Evolutionary conservation across 2,888 invertebrate genomes (phyloP).

Genomic region (Nymphalis c-album): DNA sequence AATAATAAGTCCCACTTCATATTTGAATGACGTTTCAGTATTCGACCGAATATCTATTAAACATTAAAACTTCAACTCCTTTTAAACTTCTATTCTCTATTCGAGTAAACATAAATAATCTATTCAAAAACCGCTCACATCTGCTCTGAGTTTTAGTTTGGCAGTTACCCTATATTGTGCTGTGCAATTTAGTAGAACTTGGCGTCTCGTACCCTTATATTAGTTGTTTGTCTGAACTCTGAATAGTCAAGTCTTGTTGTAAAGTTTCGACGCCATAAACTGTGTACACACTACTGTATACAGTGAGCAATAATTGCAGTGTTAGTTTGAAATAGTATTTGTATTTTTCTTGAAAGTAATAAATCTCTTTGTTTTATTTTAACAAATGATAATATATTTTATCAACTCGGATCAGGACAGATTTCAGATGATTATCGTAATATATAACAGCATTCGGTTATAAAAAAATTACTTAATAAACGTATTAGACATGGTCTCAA

Average conservation of each 20-base stretch:
- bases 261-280: slow-evolving; percentile 9
- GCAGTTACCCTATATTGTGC: slow-evolving; percentile 20
- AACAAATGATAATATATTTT: no score
- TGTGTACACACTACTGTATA: slow-evolving; percentile 2
- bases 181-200: slow-evolving; percentile 16
- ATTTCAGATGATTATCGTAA: no score
- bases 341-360: no score
- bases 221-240: slow-evolving; percentile 19
- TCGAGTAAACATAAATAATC: slow-evolving; percentile 20
- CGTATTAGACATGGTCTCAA: no score
- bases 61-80: neutral
- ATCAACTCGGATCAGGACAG: no score
- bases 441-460: no score
- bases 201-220: slow-evolving; percentile 11
- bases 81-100: slow-evolving; percentile 10
- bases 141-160: slow-evolving; percentile 20
- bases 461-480: no score
- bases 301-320: no score
- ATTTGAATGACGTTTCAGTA: no score
- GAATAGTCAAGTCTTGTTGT: slow-evolving; percentile 3
- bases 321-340: no score
- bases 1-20: no score
- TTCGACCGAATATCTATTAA: neutral
- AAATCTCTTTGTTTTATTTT: no score
- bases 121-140: slow-evolving; percentile 22